These are phyloP conservation scores for Habroteleia sp. DNA, from an alignment of 2,888 invertebrate genomes.

Conservation along the genomic window DNA sequence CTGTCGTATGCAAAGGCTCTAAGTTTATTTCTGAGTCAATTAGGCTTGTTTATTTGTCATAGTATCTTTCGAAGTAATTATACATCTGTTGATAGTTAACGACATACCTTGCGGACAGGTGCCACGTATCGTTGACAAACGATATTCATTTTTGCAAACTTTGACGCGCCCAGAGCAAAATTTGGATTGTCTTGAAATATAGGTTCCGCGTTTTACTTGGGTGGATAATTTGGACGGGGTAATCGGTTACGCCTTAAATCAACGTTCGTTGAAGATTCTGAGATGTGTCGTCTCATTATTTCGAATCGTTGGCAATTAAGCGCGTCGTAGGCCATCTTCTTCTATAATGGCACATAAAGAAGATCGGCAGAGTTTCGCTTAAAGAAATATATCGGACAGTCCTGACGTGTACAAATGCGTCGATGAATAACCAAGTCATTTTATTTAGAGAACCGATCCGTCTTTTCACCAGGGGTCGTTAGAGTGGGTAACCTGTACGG, in stretches of 20 bases:
- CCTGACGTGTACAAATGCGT: slow-evolving; percentile 79
- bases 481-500: slow-evolving; percentile 66
- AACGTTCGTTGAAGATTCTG: slow-evolving; percentile 45
- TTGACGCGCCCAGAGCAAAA: slow-evolving; percentile 37
- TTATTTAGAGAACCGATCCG: slow-evolving; percentile 80
- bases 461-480: slow-evolving; percentile 75
- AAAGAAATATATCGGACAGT: slow-evolving; percentile 67
- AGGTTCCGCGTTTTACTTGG: slow-evolving; percentile 42
- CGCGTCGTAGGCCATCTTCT: slow-evolving; percentile 61
- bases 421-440: slow-evolving; percentile 81
- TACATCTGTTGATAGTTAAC: slow-evolving; percentile 78
- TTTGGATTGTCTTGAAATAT: slow-evolving; percentile 55
- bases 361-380: slow-evolving; percentile 60
- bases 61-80: slow-evolving; percentile 78
- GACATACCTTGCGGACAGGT: slow-evolving; percentile 78
- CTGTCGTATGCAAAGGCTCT: slow-evolving; percentile 64
- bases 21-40: slow-evolving; percentile 80
- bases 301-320: slow-evolving; percentile 60
- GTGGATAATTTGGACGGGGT: slow-evolving; percentile 45
- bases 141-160: slow-evolving; percentile 57
- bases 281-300: slow-evolving; percentile 58
- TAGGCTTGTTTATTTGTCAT: slow-evolving; percentile 79
- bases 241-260: slow-evolving; percentile 60
- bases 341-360: slow-evolving; percentile 63
- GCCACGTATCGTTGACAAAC: slow-evolving; percentile 68